These are phyloP conservation scores for Leucophora obtusa DNA, from an alignment of 2,888 invertebrate species.

Conservation along the genomic window DNA sequence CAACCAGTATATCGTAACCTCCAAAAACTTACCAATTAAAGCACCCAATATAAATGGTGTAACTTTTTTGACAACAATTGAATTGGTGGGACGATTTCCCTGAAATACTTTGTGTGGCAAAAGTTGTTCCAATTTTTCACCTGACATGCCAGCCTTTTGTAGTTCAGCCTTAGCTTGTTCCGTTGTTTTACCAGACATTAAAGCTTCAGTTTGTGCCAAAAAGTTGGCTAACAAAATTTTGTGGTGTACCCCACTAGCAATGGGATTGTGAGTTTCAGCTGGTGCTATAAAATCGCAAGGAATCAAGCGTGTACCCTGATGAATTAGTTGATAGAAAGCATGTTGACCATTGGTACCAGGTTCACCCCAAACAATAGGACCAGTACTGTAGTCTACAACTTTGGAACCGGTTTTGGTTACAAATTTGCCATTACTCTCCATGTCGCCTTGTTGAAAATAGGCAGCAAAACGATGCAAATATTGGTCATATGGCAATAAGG, in stretches of 20 bases:
- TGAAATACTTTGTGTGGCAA: conserved; percentile 97
- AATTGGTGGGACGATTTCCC: conserved; percentile 98
- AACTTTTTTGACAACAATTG: conserved; percentile 93
- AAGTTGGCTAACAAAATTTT: conserved; percentile 97
- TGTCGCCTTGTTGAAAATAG: conserved; percentile 99
- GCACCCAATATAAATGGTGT: conserved; percentile 96
- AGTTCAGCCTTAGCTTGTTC: conserved; percentile 87
- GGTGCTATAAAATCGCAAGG: conserved; percentile 98
- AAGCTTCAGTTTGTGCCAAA: conserved; percentile 98
- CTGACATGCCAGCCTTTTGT: conserved; percentile 86
- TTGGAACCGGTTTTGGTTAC: conserved; percentile 85
- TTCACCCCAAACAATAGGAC: conserved; percentile 85
- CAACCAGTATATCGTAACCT: background rate
- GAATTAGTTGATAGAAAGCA: conserved; percentile 99
- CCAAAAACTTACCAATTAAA: conserved; percentile 86
- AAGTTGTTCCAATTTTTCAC: conserved; percentile 87
- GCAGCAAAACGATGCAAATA: conserved; percentile 99
- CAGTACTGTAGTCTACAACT: conserved; percentile 77
- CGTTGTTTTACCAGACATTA: conserved; percentile 88
- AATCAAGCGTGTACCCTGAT: conserved; percentile 90
- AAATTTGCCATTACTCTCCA: conserved; percentile 99
- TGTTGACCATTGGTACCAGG: conserved; percentile 99
- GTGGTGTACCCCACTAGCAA: conserved; percentile 89
- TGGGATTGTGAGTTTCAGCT: conserved; percentile 93
- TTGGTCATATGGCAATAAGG: conserved; percentile 98